These are phyloP conservation scores for Heliconius hewitsoni DNA, from an alignment of 1,140 invertebrate species.

Conservation along the genomic window DNA sequence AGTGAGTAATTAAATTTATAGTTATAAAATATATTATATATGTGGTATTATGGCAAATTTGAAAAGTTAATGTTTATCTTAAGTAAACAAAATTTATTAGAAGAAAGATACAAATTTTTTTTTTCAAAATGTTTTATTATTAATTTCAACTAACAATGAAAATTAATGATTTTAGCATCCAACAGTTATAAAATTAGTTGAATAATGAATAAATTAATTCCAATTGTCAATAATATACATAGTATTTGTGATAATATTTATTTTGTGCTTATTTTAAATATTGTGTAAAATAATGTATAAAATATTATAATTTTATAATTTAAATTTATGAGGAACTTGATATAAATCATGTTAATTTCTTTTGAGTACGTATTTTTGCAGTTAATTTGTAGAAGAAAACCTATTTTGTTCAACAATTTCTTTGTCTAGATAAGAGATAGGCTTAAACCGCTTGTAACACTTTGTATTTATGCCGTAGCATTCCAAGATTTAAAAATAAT, in stretches of 20 bases:
- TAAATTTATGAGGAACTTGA: not conserved
- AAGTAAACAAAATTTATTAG: too few species aligned
- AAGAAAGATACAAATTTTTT: too few species aligned
- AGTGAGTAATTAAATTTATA: too few species aligned
- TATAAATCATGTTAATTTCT: not conserved
- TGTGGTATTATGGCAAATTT: too few species aligned
- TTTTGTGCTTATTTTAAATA: not conserved
- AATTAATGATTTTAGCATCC: not conserved
- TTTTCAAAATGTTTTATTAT: not conserved
- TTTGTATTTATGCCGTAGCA: conserved; percentile 1
- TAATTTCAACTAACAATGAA: not conserved
- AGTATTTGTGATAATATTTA: not conserved
- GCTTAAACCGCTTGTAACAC: not conserved
- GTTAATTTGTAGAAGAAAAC: not conserved
- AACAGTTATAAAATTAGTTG: too few species aligned
- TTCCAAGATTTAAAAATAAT: not conserved
- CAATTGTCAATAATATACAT: not conserved
- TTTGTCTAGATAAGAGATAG: not conserved
- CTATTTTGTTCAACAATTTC: not conserved
- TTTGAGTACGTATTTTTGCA: not conserved
- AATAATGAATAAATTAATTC: not conserved
- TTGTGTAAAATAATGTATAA: not conserved
- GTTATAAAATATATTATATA: too few species aligned
- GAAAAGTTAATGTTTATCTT: too few species aligned
- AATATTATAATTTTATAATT: not conserved